Percentiles rank a stretch among this genome's conserved stretches.
Conservation (phyloP, 2,888 invertebrate genomes). For the Margaritifera margaritifera region DNA sequence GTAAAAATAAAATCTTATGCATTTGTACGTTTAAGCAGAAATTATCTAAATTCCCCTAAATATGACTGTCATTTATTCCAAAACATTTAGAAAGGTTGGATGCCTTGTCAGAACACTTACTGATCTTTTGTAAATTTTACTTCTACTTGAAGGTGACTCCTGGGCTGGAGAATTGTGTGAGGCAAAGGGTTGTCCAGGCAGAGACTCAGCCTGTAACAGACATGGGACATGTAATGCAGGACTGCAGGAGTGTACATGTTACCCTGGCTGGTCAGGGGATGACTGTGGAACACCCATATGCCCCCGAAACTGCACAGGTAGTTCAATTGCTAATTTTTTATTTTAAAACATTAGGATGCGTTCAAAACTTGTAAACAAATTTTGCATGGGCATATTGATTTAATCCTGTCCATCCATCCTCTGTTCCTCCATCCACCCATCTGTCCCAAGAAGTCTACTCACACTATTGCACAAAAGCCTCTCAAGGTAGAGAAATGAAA, state of each 20-base stretch:
- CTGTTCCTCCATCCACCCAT: too few species aligned
- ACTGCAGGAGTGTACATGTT: constrained; percentile 43
- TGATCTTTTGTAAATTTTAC: too few species aligned
- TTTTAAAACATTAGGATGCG: not conserved
- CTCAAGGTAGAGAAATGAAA: too few species aligned
- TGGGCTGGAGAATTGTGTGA: constrained; percentile 52
- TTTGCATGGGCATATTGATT: not conserved
- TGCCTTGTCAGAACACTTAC: too few species aligned
- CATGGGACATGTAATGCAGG: constrained; percentile 44
- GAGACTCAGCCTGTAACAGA: constrained; percentile 19
- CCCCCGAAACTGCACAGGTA: constrained; percentile 30
- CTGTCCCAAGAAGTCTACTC: too few species aligned
- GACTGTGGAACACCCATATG: constrained; percentile 50
- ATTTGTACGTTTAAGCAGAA: too few species aligned
- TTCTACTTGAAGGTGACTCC: constrained; percentile 38
- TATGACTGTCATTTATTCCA: too few species aligned
- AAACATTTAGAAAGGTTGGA: too few species aligned
- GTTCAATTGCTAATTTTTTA: not conserved
- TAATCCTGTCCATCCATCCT: not conserved
- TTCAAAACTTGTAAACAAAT: not conserved
- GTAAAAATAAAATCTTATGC: too few species aligned
- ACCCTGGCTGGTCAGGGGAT: constrained; percentile 50
- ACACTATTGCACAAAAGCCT: too few species aligned
- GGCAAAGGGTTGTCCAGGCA: constrained; percentile 44
- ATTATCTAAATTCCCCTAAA: too few species aligned